These are phyloP conservation scores for Gopherus flavomarginatus DNA, from an alignment of 2,113 vertebrate species.

Conservation along the genomic window DNA sequence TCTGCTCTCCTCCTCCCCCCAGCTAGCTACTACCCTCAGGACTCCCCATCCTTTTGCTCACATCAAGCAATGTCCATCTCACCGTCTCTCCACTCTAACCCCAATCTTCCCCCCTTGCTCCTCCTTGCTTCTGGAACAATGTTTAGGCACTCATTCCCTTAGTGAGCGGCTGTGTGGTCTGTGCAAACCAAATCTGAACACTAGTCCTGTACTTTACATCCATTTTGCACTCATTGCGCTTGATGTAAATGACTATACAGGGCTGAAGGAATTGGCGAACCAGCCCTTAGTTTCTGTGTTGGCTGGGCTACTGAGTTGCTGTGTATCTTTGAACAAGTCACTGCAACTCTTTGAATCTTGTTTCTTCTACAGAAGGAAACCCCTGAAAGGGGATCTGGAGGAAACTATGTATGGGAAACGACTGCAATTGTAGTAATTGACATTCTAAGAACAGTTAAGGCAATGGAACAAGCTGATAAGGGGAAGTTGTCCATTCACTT, in stretches of 20 bases:
- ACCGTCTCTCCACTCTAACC: background rate
- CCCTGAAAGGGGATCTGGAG: background rate
- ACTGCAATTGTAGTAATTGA: background rate
- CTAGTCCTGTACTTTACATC: background rate
- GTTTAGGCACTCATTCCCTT: background rate
- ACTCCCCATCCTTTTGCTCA: background rate
- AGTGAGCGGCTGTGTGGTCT: background rate
- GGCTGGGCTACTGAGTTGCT: background rate
- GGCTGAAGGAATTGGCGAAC: background rate
- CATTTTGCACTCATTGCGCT: background rate
- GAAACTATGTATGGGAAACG: background rate
- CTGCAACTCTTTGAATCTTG: background rate
- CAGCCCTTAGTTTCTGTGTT: background rate
- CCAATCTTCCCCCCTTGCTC: rapidly evolving
- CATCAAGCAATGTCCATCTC: background rate
- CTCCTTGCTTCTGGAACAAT: background rate
- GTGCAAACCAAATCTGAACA: background rate
- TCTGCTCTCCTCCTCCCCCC: too few species aligned
- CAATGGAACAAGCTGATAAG: background rate
- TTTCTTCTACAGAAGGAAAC: slow-evolving; percentile 6
- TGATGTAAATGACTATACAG: background rate
- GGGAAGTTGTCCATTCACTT: background rate
- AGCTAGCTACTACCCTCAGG: background rate
- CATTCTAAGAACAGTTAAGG: background rate
- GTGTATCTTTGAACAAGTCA: background rate